Percentiles rank a stretch among this genome's conserved stretches.
phyloP scores from a whole-genome alignment of 2,113 vertebrate genomes.

The Cairina moschata region DNA sequence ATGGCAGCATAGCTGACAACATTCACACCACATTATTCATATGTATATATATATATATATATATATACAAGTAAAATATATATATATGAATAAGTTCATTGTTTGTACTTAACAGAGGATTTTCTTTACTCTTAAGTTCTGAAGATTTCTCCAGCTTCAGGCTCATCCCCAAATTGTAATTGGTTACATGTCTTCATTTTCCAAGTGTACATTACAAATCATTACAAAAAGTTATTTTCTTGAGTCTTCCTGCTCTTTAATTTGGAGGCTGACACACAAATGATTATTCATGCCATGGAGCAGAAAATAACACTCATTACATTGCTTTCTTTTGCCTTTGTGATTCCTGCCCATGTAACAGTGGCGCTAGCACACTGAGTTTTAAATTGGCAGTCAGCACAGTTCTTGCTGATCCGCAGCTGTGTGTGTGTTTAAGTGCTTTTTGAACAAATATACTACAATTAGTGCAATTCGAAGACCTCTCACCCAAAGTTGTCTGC shows the following conservation, averaged over 20 bases:
- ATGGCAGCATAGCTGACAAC: not conserved
- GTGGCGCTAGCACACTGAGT: not conserved
- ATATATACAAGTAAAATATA: no score
- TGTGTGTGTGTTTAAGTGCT: constrained; percentile 1
- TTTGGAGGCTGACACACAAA: not conserved
- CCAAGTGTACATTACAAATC: not conserved
- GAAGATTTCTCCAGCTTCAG: not conserved
- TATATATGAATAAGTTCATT: not conserved
- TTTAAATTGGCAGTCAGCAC: not conserved
- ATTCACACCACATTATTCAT: not conserved
- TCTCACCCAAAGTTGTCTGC: not conserved
- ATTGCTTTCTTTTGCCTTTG: not conserved
- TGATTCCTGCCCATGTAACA: not conserved
- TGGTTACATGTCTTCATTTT: not conserved
- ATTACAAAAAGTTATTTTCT: not conserved
- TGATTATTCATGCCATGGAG: not conserved
- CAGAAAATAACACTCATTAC: constrained; percentile 15
- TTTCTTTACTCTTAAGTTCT: not conserved
- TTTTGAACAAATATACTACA: constrained; percentile 32
- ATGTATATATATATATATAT: no score
- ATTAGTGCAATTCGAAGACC: constrained; percentile 35
- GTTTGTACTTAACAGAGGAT: not conserved
- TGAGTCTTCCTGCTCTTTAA: not conserved
- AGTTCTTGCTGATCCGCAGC: constrained; percentile 3
- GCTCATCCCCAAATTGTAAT: not conserved